Conservation (phyloP, 2,797 vertebrate species). For the Anguilla megastoma region DNA sequence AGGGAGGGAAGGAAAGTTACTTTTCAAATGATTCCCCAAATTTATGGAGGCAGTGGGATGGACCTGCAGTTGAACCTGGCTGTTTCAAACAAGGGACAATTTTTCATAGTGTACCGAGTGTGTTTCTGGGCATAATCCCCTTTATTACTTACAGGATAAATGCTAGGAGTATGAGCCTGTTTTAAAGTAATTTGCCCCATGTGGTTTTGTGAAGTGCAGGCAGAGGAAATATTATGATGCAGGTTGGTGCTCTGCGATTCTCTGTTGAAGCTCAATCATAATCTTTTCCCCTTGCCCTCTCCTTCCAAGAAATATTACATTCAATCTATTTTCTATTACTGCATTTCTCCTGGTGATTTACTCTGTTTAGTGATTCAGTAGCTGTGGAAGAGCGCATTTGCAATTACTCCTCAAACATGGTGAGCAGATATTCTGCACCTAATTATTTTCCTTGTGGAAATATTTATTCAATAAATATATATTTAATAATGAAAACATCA, state of each 20-base stretch:
- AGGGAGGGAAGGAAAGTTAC: not conserved
- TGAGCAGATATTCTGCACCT: not conserved
- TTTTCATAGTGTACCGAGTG: not conserved
- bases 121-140: not conserved
- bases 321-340: constrained; percentile 5
- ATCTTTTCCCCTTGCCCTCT: not conserved
- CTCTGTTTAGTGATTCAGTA: not conserved
- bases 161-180: not conserved
- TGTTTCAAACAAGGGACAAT: not conserved
- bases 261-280: not conserved
- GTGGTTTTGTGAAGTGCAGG: not conserved
- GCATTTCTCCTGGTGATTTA: not conserved
- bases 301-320: not conserved
- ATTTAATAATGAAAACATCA: not conserved
- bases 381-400: not conserved
- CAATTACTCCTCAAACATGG: not conserved
- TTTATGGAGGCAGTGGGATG: not conserved
- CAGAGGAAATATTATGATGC: not conserved
- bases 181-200: not conserved
- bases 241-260: not conserved
- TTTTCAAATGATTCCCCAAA: not conserved
- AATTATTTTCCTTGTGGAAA: not conserved
- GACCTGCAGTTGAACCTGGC: not conserved
- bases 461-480: not conserved
- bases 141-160: not conserved